Evolutionary conservation across 2,113 vertebrate genomes (phyloP), one percentile per base, ranked within the genome.

Genomic region (Periophthalmodon schlosseri): DNA sequence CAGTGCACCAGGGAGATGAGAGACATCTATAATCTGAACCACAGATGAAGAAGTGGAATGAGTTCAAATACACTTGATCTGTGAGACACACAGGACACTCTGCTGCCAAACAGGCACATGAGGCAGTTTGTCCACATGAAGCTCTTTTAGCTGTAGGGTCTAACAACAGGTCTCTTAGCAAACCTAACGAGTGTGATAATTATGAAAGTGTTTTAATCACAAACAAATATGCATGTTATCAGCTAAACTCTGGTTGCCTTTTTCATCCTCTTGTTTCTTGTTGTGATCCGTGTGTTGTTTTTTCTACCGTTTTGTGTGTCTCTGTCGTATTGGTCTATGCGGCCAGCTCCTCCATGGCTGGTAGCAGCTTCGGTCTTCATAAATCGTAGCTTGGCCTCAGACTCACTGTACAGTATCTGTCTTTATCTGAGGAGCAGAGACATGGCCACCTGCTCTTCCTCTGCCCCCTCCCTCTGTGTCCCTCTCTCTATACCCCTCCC

Each of bases 401-500:
- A 82, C 76, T 47, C 70, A 69, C 85, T 68, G 78, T 85, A 81
- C 85, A 88, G 87, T 79, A 89, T 88, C 77, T 87, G 82, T 86
- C 83, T 90, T 88, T 84, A 86, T 86, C 87, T 85, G 58, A 80
- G 85, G 84, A 36, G 83, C 86, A 86, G 82, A 84, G 84, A 77
- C 83, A 70, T 81, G 72, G 83, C 87, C 91, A 90, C 89, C 90
- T 92, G 92, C 86, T 90, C 85, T 89, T 81, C 78, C 86, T 89
- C 86, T 81, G 72, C 65, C 16, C 78, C 76, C 60, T 68, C 76
- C 67, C 73, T 66, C 50, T 74, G 36, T 4, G 86, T 44, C 39
- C 54, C 78, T 74, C 60, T 61, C 74, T 88, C 86, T 81, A 69
- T 70, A 10, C 54, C 78, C 76, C 60, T 68, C 76, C 67, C 73